Conservation (phyloP, 2,113 vertebrate genomes). For the Melanostigma gelatinosum region DNA sequence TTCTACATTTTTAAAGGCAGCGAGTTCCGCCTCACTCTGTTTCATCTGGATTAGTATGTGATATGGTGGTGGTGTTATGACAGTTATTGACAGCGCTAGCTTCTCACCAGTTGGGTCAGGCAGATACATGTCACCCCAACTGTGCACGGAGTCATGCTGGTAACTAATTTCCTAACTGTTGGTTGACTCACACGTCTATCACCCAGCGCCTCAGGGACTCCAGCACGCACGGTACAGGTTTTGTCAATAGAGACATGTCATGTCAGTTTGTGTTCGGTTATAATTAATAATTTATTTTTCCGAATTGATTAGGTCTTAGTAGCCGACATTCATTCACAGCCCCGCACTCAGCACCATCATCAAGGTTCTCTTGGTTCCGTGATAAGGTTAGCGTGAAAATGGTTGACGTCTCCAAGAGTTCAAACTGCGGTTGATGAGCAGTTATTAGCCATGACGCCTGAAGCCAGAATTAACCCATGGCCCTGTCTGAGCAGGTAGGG, state of each 20-base stretch:
- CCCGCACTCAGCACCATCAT: neutral
- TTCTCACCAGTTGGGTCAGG: conserved; percentile 58
- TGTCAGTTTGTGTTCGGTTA: neutral
- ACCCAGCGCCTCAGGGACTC: conserved; percentile 32
- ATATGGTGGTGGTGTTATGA: conserved; percentile 46
- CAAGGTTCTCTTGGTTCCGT: conserved; percentile 52
- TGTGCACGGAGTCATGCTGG: conserved; percentile 39
- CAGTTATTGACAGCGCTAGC: conserved; percentile 68
- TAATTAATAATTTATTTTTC: neutral
- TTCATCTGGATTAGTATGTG: conserved; percentile 50
- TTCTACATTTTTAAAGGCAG: conserved; percentile 29
- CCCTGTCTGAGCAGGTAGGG: conserved; percentile 84
- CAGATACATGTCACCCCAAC: conserved; percentile 52
- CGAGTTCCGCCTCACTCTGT: neutral
- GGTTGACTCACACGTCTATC: conserved; percentile 46
- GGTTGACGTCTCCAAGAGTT: conserved; percentile 72
- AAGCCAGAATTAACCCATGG: conserved; percentile 83
- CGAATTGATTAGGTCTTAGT: neutral
- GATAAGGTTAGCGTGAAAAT: conserved; percentile 53
- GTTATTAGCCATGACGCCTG: conserved; percentile 78
- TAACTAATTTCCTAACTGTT: conserved; percentile 68
- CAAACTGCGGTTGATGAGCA: conserved; percentile 80
- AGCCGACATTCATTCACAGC: neutral
- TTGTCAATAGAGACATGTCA: conserved; percentile 5
- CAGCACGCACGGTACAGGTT: neutral